These are phyloP conservation scores for Notoglanidium macrostoma DNA, from an alignment of 2,797 vertebrate genomes.

Conservation along the genomic window DNA sequence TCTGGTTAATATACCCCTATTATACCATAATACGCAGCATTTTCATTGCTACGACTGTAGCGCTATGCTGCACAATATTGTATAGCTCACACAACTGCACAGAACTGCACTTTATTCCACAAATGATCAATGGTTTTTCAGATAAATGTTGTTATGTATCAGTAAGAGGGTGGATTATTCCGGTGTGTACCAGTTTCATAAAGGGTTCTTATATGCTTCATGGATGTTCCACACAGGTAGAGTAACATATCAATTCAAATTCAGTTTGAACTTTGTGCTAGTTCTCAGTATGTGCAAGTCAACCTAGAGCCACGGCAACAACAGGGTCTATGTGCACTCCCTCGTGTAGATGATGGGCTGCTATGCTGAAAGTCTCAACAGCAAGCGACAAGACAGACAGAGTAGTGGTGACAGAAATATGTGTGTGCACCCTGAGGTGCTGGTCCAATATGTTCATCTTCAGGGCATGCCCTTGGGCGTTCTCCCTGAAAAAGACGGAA, in stretches of 20 bases:
- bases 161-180: background rate
- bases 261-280: background rate
- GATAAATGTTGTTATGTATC: background rate
- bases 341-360: background rate
- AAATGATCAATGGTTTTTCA: too few relatives aligned
- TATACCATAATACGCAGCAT: background rate
- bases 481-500: background rate
- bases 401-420: background rate
- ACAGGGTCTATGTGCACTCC: background rate
- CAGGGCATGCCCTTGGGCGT: background rate
- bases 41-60: background rate
- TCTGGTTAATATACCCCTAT: background rate
- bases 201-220: background rate
- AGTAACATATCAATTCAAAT: background rate
- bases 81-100: too few relatives aligned
- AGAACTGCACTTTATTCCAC: too few relatives aligned
- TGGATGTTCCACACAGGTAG: background rate
- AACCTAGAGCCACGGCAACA: background rate
- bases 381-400: background rate
- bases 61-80: background rate
- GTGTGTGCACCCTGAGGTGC: background rate
- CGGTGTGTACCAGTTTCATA: background rate
- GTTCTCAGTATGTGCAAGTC: background rate
- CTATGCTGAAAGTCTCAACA: background rate
- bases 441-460: background rate